These are phyloP conservation scores for Argyrosomus japonicus DNA, from an alignment of 2,113 vertebrate species.

Conservation along the genomic window DNA sequence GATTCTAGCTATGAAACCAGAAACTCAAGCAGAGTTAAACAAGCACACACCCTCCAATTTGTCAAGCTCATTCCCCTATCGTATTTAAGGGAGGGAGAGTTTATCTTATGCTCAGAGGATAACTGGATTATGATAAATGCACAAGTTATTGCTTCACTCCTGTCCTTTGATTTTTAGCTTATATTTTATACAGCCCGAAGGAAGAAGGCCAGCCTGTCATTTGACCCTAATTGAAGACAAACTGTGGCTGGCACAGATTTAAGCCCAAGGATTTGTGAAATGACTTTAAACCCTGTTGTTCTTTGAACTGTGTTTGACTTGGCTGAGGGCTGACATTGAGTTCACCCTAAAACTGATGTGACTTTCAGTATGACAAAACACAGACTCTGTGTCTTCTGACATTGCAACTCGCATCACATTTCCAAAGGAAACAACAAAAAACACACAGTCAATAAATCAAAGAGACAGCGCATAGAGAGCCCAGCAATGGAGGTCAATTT, in stretches of 20 bases:
- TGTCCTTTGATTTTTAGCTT: slow-evolving; percentile 53
- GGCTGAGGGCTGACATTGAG: slow-evolving; percentile 38
- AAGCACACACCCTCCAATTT: slow-evolving; percentile 60
- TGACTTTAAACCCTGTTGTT: slow-evolving; percentile 56
- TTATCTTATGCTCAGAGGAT: slow-evolving; percentile 58
- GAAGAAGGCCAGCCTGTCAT: slow-evolving; percentile 45
- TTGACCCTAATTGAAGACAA: slow-evolving; percentile 71
- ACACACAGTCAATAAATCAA: slow-evolving; percentile 39
- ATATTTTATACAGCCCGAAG: slow-evolving; percentile 29
- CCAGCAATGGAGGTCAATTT: slow-evolving; percentile 23
- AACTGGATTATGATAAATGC: slow-evolving; percentile 71
- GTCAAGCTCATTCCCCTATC: slow-evolving; percentile 46
- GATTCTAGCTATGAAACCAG: slow-evolving; percentile 64
- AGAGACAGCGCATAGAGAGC: neutral
- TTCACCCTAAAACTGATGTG: slow-evolving; percentile 46
- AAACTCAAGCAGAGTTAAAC: slow-evolving; percentile 63
- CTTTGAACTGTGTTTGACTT: slow-evolving; percentile 62
- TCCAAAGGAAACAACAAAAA: slow-evolving; percentile 50
- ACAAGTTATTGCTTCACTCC: slow-evolving; percentile 58
- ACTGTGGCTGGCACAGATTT: slow-evolving; percentile 57
- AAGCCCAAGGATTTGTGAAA: slow-evolving; percentile 49
- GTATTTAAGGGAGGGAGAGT: slow-evolving; percentile 46
- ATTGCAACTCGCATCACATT: slow-evolving; percentile 28
- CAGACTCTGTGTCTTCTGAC: slow-evolving; percentile 53
- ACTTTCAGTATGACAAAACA: slow-evolving; percentile 67